Percentiles rank a stretch among this genome's conserved stretches.
Conservation (phyloP, 2,797 vertebrate species). For the Typhlichthys eigenmanni region DNA sequence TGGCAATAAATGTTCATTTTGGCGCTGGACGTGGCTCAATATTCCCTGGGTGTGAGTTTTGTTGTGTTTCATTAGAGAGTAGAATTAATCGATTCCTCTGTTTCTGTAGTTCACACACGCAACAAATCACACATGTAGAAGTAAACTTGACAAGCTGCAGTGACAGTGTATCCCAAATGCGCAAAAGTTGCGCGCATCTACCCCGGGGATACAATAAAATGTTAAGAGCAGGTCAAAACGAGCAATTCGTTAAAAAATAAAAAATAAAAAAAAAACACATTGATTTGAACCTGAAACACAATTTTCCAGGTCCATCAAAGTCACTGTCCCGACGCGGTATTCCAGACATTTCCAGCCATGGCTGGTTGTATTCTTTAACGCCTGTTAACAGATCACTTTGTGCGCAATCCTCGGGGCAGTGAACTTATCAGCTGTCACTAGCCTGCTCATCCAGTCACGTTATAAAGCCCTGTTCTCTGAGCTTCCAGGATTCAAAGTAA, state of each 20-base stretch:
- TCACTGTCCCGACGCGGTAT: neutral
- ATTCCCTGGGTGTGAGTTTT: constrained; percentile 45
- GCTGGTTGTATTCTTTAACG: constrained; percentile 47
- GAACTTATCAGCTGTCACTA: constrained; percentile 70
- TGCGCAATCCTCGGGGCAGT: constrained; percentile 67
- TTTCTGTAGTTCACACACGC: constrained; percentile 37
- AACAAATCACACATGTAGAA: constrained; percentile 62
- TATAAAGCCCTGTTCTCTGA: constrained; percentile 51
- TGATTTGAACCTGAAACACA: too few relatives aligned
- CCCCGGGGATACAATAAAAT: constrained; percentile 6
- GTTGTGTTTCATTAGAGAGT: constrained; percentile 39
- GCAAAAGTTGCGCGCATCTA: constrained; percentile 72
- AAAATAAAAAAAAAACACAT: neutral
- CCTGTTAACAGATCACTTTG: constrained; percentile 64
- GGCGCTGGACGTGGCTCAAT: constrained; percentile 55
- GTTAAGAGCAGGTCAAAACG: neutral
- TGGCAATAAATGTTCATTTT: constrained; percentile 69
- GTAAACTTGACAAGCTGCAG: constrained; percentile 12
- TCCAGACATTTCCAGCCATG: constrained; percentile 25
- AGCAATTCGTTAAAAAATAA: neutral
- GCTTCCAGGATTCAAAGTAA: constrained; percentile 59
- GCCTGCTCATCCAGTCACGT: constrained; percentile 54
- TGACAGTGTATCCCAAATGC: constrained; percentile 37
- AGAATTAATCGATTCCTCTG: constrained; percentile 44
- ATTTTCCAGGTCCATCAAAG: too few relatives aligned